A percentile compares a stretch with the other conserved stretches of the same genome.
Conservation (phyloP, 2,888 invertebrate genomes). For the Oligia strigilis region DNA sequence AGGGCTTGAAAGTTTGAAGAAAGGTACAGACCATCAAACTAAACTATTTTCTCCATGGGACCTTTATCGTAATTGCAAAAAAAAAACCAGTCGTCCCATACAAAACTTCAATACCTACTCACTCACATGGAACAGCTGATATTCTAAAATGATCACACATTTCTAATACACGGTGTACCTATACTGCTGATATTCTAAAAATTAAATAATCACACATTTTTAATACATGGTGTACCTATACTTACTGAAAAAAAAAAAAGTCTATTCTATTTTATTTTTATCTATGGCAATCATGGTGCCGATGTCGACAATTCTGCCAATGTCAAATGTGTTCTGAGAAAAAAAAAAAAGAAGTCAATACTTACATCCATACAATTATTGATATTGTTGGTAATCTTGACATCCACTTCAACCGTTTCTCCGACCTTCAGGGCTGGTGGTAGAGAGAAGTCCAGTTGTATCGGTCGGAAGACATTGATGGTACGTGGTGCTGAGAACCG, state of each 20-base stretch:
- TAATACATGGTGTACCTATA: too few relatives aligned
- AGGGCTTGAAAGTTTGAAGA: too few relatives aligned
- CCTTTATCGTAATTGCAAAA: background rate
- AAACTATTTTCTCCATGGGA: background rate
- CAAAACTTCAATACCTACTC: background rate
- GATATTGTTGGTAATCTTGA: conserved; percentile 92
- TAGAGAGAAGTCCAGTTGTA: conserved; percentile 91
- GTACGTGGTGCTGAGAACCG: conserved; percentile 91
- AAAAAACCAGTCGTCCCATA: background rate
- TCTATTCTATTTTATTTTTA: too few relatives aligned
- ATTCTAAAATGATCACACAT: background rate
- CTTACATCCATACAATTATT: conserved; percentile 93
- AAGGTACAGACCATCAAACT: background rate
- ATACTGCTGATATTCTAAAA: background rate
- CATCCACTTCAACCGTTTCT: conserved; percentile 92
- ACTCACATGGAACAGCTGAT: background rate
- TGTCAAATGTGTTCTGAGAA: too few relatives aligned
- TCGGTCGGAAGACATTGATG: conserved; percentile 91
- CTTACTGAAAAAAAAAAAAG: too few relatives aligned
- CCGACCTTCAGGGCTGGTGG: conserved; percentile 91
- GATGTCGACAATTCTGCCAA: too few relatives aligned
- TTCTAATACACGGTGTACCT: background rate
- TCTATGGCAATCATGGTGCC: too few relatives aligned
- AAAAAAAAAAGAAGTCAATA: background rate
- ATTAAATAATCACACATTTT: too few relatives aligned